A percentile compares a stretch with the other conserved stretches of the same genome.
Evolutionary conservation across 2,888 invertebrate genomes (phyloP).

Genomic region (Aphidoletes aphidimyza): DNA sequence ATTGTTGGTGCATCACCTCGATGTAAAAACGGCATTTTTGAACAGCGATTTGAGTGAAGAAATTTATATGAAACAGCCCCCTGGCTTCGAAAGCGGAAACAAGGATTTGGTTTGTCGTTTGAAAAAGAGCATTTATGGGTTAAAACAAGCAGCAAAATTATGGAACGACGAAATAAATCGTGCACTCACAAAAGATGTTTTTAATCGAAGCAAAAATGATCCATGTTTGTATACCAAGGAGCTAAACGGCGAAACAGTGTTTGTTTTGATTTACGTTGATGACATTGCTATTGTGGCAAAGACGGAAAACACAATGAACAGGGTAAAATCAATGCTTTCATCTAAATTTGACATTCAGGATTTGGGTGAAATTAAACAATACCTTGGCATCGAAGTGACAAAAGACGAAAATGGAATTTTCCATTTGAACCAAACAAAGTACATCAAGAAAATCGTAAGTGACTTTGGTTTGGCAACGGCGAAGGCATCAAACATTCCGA

Average conservation of each 20-base stretch:
- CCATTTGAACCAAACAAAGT: constrained; percentile 56
- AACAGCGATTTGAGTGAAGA: constrained; percentile 58
- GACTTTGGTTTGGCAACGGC: constrained; percentile 56
- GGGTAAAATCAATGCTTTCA: constrained; percentile 20
- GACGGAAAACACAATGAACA: background rate
- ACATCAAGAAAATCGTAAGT: constrained; percentile 57
- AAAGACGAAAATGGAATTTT: constrained; percentile 56
- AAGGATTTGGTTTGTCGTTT: constrained; percentile 20
- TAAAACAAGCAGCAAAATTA: constrained; percentile 58
- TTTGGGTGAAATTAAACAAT: constrained; percentile 42
- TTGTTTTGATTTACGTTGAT: constrained; percentile 56
- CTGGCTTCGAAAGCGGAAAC: constrained; percentile 56
- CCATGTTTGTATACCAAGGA: constrained; percentile 57
- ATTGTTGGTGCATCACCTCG: constrained; percentile 54
- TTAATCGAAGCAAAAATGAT: constrained; percentile 57
- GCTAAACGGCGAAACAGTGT: constrained; percentile 52
- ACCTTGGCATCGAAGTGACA: constrained; percentile 14
- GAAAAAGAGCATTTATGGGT: constrained; percentile 58
- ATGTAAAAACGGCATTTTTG: constrained; percentile 60
- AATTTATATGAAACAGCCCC: constrained; percentile 57
- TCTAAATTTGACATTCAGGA: constrained; percentile 1
- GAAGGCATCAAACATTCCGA: constrained; percentile 34
- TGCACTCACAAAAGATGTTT: constrained; percentile 52
- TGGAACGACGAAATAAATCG: constrained; percentile 58
- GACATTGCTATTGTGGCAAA: constrained; percentile 32